A percentile compares a stretch with the other conserved stretches of the same genome.
These are phyloP conservation scores for Solea solea DNA, from an alignment of 2,113 vertebrate genomes.

Conservation along the genomic window DNA sequence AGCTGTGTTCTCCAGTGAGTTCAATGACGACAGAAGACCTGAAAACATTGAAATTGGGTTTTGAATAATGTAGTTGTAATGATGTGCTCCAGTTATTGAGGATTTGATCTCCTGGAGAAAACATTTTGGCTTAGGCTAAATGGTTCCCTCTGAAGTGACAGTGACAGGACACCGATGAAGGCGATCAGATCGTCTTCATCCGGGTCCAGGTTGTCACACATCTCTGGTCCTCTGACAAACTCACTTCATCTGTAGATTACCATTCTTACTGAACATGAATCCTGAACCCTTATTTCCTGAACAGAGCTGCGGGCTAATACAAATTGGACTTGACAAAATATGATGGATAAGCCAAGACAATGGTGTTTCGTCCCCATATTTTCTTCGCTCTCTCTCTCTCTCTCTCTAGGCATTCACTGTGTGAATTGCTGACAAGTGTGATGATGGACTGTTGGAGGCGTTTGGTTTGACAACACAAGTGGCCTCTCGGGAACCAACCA, in stretches of 20 bases:
- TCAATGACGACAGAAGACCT: conserved; percentile 25
- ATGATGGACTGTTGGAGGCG: conserved; percentile 58
- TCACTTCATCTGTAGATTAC: conserved; percentile 70
- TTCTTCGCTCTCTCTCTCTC: conserved; percentile 5
- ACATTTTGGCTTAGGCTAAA: conserved; percentile 40
- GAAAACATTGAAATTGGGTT: conserved; percentile 35
- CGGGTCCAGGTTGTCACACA: conserved; percentile 63
- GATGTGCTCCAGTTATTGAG: conserved; percentile 20
- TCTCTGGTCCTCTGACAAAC: conserved; percentile 52
- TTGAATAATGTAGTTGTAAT: conserved; percentile 31
- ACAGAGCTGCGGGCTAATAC: conserved; percentile 60
- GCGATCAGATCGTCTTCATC: conserved; percentile 54
- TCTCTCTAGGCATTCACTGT: conserved; percentile 61
- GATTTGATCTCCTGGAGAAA: conserved; percentile 31
- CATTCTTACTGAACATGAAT: conserved; percentile 60
- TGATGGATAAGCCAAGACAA: conserved; percentile 67
- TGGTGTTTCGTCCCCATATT: conserved; percentile 59
- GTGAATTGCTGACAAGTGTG: conserved; percentile 58
- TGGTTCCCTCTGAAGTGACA: conserved; percentile 45
- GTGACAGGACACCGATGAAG: conserved; percentile 38
- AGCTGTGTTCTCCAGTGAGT: conserved; percentile 24
- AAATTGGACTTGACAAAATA: conserved; percentile 76
- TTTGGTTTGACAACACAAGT: conserved; percentile 64
- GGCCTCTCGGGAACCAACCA: conserved; percentile 66
- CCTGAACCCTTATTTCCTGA: conserved; percentile 49